Percentiles rank a stretch among this genome's conserved stretches.
phyloP scores from a whole-genome alignment of 2,797 vertebrate species.

The Bradypodion ventrale region DNA sequence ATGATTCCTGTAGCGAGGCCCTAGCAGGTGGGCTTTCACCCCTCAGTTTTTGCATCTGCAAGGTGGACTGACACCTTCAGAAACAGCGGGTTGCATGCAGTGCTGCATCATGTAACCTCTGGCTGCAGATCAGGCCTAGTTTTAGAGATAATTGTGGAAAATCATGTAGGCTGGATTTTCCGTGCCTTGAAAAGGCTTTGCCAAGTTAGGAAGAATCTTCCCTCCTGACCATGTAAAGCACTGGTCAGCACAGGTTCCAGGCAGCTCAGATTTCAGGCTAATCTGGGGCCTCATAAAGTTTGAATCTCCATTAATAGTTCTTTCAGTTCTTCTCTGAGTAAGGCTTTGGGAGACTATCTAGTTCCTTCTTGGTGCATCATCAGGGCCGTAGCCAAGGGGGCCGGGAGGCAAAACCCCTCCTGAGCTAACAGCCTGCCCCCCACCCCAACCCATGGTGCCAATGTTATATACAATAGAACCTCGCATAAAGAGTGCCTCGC shows the following conservation, averaged over 20 bases:
- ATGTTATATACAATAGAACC: no score
- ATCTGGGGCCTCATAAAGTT: not conserved
- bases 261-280: not conserved
- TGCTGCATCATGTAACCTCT: not conserved
- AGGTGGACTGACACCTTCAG: not conserved
- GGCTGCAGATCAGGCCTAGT: not conserved
- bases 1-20: no score
- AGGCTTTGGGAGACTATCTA: not conserved
- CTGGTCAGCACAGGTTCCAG: not conserved
- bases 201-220: not conserved
- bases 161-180: not conserved
- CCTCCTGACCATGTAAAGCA: not conserved
- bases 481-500: no score
- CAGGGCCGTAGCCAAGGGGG: no score
- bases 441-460: no score
- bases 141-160: no score
- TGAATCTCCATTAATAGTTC: not conserved
- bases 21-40: not conserved
- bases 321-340: not conserved
- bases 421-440: no score
- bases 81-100: not conserved
- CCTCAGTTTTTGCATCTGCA: not conserved
- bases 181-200: not conserved
- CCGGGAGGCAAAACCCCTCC: no score
- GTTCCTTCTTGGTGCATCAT: not conserved